Percentiles rank a stretch among this genome's conserved stretches.
These are phyloP conservation scores for Eufriesea mexicana DNA, from an alignment of 1,140 invertebrate species.

Conservation along the genomic window DNA sequence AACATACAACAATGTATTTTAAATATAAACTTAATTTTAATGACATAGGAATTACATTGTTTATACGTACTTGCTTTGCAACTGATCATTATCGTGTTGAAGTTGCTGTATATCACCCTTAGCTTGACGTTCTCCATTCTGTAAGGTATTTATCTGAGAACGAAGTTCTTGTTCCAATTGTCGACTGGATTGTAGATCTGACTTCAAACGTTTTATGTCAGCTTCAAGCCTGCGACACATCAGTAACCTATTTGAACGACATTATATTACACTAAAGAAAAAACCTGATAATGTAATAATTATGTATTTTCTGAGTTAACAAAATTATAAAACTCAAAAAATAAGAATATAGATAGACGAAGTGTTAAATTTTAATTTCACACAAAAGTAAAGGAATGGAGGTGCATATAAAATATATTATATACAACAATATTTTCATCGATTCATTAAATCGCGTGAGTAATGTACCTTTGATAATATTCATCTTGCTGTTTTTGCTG, in stretches of 20 bases:
- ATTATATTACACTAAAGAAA: constrained; percentile 60
- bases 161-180: constrained; percentile 92
- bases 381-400: neutral
- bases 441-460: neutral
- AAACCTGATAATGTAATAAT: constrained; percentile 29
- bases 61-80: constrained; percentile 88
- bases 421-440: neutral
- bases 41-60: neutral
- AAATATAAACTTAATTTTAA: neutral
- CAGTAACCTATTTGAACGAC: constrained; percentile 77
- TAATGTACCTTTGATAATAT: constrained; percentile 83
- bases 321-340: constrained; percentile 39
- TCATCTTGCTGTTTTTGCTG: constrained; percentile 85
- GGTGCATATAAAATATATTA: neutral
- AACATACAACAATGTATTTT: neutral
- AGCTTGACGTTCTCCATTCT: constrained; percentile 86
- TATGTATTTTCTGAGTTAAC: constrained; percentile 3
- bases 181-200: constrained; percentile 89
- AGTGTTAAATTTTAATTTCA: neutral
- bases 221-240: constrained; percentile 84
- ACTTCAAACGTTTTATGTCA: constrained; percentile 91
- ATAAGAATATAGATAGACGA: neutral
- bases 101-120: constrained; percentile 89
- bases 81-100: constrained; percentile 91
- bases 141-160: constrained; percentile 88